Base-by-base conservation (phyloP, 2,113 vertebrate genomes). In the Redunca redunca region DNA sequence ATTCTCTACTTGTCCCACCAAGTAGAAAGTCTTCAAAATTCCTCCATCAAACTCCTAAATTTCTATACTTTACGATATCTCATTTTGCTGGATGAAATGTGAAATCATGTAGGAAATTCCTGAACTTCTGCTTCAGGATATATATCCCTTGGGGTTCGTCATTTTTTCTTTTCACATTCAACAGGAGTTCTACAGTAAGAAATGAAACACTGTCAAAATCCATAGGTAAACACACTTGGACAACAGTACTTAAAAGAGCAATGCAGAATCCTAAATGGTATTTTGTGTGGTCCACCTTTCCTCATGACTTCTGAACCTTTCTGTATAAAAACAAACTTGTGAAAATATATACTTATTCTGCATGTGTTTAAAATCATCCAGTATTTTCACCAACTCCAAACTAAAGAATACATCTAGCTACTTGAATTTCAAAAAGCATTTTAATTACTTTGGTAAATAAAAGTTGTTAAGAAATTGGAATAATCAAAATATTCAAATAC, bases 401-500 rank as follows among this genome's bases (percentile, higher is more conserved):
- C 6, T 89, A 7, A n/a, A 96, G 94, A 95, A 48, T 30, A 67
- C 40, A 21, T 84, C 15, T 86, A 95, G 36, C 26, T 90, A n/a
- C 30, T n/a, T 91, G 16, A 58, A 91, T 87, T 92, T 95, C 46
- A 94, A 48, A 94, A 91, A 96, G 7, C 15, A 62, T 19, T 50
- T 60, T 95, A 92, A 89, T 77, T 84, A 84, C 30, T 84, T 92
- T n/a, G 0, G 33, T 82, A 46, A 14, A 71, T 67, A 78, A 90
- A 92, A 92, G 14, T 82, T 93, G 23, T 71, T 95, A 97, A 81
- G 64, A 88, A 93, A 80, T 43, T 83, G 4, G 26, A 96, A 96
- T 82, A 62, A 93, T 93, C 81, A 98, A 95, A 97, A 92, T 90
- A 97, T 25, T 50, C 33, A 89, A 96, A 55, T 84, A 97, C 60